Base-by-base conservation (phyloP, 2,113 vertebrate species). In the Forbesichthys papilliferus region DNA sequence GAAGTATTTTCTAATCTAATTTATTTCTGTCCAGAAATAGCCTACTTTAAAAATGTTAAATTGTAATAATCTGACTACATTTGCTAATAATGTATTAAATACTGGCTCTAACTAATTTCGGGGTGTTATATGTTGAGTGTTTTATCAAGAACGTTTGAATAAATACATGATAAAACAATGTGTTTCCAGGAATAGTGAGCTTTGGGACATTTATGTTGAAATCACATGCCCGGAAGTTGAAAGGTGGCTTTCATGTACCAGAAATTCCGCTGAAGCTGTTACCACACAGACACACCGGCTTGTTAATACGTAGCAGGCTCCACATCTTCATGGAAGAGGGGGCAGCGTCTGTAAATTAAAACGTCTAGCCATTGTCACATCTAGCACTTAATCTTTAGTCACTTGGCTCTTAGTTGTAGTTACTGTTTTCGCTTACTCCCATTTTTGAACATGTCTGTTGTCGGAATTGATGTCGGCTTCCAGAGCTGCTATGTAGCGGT, bases 401-500 rank as follows among this genome's bases (percentile, higher is more conserved):
- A 59, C 51, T 51, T 57, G 55, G 69, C 64, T 71, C 66, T 81
- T 71, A 54, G 47, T 36, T 14, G 46, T 81, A 18, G 27, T 64
- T 11, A 16, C 51, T 36, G 75, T 27, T 7, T 53, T 63, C 3
- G 52, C 1, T n/a, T 5, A 60, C 42, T 57, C 36, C 27, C 12
- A 48, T 76, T 55, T 75, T 64, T 46, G 14, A 94, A 90, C 80
- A 98, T 99, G 97, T 98, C 97, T 69, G 97, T 99, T 69, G 94
- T 98, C 66, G 97, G 96, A 53, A 95, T 99, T 87, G 96, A 98
- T 74, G 84, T 99, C 78, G 97, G 97, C 9, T 98, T 94, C 80
- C 90, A 96, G 91, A 97, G 92, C 93, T 98, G 97, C 87, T 98
- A 98, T 79, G 95, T 99, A 72, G 97, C 96, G 0, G 97, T 99